A percentile compares a stretch with the other conserved stretches of the same genome.
Evolutionary conservation across 2,797 vertebrate genomes (phyloP).

Genomic region (Lepidocolaptes lacrymiger): DNA sequence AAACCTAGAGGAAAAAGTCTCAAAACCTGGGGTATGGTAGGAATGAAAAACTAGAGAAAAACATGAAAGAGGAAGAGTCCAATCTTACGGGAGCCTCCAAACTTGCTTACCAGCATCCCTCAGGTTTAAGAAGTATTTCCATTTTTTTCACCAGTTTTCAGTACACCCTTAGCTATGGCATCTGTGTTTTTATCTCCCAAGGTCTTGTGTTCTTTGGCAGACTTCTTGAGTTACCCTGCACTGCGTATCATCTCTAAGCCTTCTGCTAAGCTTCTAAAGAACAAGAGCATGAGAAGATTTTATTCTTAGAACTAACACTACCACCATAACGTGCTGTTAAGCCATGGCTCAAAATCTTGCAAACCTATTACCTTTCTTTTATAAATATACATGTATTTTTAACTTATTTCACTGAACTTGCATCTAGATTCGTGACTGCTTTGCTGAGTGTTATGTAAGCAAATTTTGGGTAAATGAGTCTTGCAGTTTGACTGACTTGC

Average conservation of each 20-base stretch:
- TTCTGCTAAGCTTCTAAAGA: conserved; percentile 52
- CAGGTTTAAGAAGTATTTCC: conserved; percentile 24
- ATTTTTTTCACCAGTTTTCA: conserved; percentile 48
- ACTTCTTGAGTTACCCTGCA: conserved; percentile 33
- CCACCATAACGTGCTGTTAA: neutral
- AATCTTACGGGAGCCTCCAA: neutral
- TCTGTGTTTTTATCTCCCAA: conserved; percentile 58
- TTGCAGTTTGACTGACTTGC: neutral
- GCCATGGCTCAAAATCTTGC: conserved; percentile 7
- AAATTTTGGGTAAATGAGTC: neutral
- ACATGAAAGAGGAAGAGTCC: neutral
- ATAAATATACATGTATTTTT: neutral
- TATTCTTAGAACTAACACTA: conserved; percentile 48
- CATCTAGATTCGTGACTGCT: neutral
- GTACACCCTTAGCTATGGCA: conserved; percentile 29
- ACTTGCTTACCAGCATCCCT: neutral
- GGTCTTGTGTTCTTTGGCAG: conserved; percentile 59
- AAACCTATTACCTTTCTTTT: conserved; percentile 11
- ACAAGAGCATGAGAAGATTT: conserved; percentile 30
- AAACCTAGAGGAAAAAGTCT: neutral
- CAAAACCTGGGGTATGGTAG: neutral
- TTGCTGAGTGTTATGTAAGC: neutral
- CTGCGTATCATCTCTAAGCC: neutral
- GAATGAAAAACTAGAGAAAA: neutral
- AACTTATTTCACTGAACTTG: neutral